phyloP scores from a whole-genome alignment of 2,113 vertebrate species.

The Ochotona curzoniae region DNA sequence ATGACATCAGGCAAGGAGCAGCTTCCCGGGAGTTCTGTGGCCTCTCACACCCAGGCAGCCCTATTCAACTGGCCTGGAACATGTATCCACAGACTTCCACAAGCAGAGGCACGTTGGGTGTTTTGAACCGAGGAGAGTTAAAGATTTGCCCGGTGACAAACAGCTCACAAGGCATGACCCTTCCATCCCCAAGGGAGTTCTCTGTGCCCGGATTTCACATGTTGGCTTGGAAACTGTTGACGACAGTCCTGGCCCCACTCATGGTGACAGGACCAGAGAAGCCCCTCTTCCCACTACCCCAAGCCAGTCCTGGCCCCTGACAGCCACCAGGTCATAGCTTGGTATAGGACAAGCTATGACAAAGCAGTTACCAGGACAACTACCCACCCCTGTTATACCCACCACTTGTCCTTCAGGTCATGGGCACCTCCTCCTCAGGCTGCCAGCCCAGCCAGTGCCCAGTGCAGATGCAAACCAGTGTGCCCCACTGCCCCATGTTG shows the following conservation, averaged over 20 bases:
- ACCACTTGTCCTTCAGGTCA: neutral
- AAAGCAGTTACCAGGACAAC: neutral
- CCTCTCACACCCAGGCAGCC: neutral
- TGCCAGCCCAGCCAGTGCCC: no score
- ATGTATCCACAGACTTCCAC: neutral
- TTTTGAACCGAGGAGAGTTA: neutral
- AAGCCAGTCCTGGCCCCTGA: no score
- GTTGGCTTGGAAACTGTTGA: neutral
- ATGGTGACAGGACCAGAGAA: neutral
- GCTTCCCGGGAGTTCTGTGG: neutral
- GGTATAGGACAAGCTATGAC: no score
- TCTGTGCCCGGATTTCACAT: rapidly evolving
- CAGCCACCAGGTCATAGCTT: no score
- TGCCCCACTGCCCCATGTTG: neutral
- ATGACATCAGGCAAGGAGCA: no score
- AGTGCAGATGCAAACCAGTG: neutral
- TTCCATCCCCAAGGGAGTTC: neutral
- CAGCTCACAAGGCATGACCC: neutral
- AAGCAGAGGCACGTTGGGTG: neutral
- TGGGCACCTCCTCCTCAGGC: neutral
- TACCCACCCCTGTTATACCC: neutral
- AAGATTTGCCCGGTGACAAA: neutral
- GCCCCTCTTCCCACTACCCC: no score
- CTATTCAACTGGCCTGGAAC: neutral
- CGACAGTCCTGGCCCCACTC: no score